A percentile compares a stretch with the other conserved stretches of the same genome.
These are phyloP conservation scores for Dinocampus coccinellae DNA, from an alignment of 2,888 invertebrate genomes.

Conservation along the genomic window DNA sequence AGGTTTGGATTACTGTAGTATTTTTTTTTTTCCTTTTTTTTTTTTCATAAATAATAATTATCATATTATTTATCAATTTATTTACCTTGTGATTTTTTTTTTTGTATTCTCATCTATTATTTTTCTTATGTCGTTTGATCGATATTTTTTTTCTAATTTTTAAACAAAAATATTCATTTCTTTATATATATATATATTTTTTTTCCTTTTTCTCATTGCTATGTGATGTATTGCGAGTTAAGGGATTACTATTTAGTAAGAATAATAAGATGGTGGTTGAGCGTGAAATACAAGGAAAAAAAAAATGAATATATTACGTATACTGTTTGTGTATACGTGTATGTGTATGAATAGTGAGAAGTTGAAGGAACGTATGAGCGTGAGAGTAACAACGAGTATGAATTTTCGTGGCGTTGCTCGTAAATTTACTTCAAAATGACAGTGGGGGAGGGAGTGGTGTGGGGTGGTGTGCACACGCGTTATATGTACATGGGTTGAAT, in stretches of 20 bases:
- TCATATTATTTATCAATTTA: not conserved
- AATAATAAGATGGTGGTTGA: not conserved
- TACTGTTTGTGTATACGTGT: no score
- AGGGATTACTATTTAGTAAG: conserved; percentile 7
- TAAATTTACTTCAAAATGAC: conserved; percentile 18
- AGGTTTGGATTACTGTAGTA: not conserved
- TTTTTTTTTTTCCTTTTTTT: no score
- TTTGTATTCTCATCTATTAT: not conserved
- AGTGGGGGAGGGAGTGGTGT: not conserved
- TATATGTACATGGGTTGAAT: not conserved
- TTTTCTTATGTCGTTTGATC: not conserved
- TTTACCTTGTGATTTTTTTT: no score
- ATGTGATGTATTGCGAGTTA: conserved; percentile 32
- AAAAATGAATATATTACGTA: not conserved
- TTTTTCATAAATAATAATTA: not conserved
- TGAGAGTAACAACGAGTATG: conserved; percentile 14
- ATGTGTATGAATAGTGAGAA: not conserved
- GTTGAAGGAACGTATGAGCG: conserved; percentile 17
- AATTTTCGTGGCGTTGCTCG: conserved; percentile 15
- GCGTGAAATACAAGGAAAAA: not conserved
- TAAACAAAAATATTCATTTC: no score
- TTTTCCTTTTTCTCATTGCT: conserved; percentile 4
- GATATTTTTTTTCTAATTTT: no score
- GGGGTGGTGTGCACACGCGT: not conserved
- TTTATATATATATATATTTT: conserved; percentile 10